Conservation (phyloP, 2,113 vertebrate species). For the Prietella phreatophila region DNA sequence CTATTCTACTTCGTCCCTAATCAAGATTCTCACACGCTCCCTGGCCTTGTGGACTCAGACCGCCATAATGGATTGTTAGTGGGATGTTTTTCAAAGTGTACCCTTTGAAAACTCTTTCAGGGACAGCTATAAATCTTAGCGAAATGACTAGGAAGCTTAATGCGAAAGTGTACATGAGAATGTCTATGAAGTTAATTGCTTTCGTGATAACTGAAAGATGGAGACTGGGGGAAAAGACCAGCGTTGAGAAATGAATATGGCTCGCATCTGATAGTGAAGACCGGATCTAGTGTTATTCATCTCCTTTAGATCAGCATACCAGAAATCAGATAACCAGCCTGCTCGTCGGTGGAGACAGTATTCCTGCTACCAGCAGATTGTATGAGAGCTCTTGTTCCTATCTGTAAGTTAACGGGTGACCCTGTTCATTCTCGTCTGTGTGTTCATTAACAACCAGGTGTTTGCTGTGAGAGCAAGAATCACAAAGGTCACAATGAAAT, state of each 20-base stretch:
- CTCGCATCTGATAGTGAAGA: not conserved
- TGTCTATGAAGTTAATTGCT: constrained; percentile 24
- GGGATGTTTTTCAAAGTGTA: constrained; percentile 15
- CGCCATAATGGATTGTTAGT: constrained; percentile 31
- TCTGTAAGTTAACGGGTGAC: not conserved
- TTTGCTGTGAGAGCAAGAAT: constrained; percentile 14
- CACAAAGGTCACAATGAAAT: constrained; percentile 14
- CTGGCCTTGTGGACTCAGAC: constrained; percentile 17
- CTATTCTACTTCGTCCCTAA: not conserved
- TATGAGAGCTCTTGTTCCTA: not conserved
- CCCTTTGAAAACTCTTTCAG: constrained; percentile 25
- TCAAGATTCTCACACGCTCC: constrained; percentile 18
- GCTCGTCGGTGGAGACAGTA: constrained; percentile 20
- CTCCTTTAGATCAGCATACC: constrained; percentile 24
- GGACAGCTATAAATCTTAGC: constrained; percentile 31
- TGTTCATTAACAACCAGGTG: not conserved
- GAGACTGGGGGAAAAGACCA: constrained; percentile 17
- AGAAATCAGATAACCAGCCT: constrained; percentile 40
- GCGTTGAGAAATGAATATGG: constrained; percentile 20
- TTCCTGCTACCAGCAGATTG: not conserved
- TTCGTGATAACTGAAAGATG: constrained; percentile 1
- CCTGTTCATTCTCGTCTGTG: not conserved
- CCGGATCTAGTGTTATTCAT: constrained; percentile 5
- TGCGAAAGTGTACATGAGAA: not conserved
- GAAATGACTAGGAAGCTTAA: not conserved